Conservation (phyloP, 1,140 invertebrate genomes). For the Pseudomyrmex cubaensis region DNA sequence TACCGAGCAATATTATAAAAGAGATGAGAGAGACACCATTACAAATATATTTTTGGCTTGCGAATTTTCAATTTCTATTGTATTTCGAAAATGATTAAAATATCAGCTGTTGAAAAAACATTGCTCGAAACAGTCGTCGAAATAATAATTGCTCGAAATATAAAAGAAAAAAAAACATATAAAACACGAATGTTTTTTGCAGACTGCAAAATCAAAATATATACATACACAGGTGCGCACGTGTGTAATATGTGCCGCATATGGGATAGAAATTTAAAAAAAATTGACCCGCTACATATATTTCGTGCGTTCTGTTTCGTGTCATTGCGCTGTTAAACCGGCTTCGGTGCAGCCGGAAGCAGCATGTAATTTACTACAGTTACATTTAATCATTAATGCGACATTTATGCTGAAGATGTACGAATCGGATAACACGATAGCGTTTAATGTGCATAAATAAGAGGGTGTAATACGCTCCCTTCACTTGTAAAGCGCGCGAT, state of each 20-base stretch:
- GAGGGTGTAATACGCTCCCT: neutral
- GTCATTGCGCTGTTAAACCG: slow-evolving; percentile 65
- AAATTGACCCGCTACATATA: slow-evolving; percentile 23
- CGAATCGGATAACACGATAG: slow-evolving; percentile 50
- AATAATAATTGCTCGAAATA: neutral
- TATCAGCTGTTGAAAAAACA: neutral
- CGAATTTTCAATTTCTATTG: neutral
- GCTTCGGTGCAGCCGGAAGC: slow-evolving; percentile 53
- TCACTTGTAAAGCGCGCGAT: neutral
- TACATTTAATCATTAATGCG: slow-evolving; percentile 70
- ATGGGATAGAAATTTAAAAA: slow-evolving; percentile 19
- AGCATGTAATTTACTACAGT: slow-evolving; percentile 65
- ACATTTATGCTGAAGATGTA: slow-evolving; percentile 56
- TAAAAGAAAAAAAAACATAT: neutral
- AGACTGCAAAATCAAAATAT: neutral
- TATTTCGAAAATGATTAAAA: neutral
- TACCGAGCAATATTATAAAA: neutral
- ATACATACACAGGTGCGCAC: too few relatives aligned
- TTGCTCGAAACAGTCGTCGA: neutral
- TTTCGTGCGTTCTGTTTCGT: slow-evolving; percentile 64
- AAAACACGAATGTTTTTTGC: neutral
- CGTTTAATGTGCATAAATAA: slow-evolving; percentile 45
- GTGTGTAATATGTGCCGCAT: too few relatives aligned
- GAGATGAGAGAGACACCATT: neutral
- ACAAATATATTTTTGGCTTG: neutral